Evolutionary conservation across 2,113 vertebrate species (phyloP), one percentile per base, ranked within the genome.

Genomic region (Mus pahari): DNA sequence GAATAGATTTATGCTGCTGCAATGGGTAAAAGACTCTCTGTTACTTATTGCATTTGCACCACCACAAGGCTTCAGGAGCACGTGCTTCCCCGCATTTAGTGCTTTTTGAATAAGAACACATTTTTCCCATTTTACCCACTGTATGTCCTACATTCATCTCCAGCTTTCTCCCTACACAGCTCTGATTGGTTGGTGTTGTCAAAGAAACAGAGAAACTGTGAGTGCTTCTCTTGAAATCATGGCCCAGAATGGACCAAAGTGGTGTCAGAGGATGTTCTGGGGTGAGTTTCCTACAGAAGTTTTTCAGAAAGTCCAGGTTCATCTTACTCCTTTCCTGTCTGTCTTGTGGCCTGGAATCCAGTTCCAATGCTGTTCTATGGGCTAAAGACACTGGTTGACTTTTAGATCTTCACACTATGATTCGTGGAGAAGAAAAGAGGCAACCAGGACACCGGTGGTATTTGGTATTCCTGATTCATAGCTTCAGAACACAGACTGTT

Each of bases 391-490:
- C 39, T 78, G 75, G 92, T n/a, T 75, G 64, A 90, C 62, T 39
- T 92, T 17, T 39, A 68, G n/a, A 89, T 31, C 33, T 78, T 84
- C 31, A 55, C 12, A 81, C 16, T 68, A 16, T 48, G 89, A 66
- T 77, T 91, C 73, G 91, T 17, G 31, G 42, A 88, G 48, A 24
- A 58, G 22, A 89, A 77, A 92, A 55, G 66, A 66, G 78, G 62
- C 36, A 90, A 73, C 19, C 4, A 4, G 53, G 33, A 60, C 45
- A 45, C 0, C 12, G 28, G 36, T 81, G 68, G 70, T 45, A 73
- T 91, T 90, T 92, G 36, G 53, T 89, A 58, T 82, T 90, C 28
- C 55, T 92, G 89, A 92, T 58, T 92, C 77, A 86, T 3, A 94
- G 45, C 45, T 73, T 94, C 17, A 83, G 71, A 60, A 75, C 31